phyloP scores from a whole-genome alignment of 2,797 vertebrate genomes.

The Lacerta viridis region DNA sequence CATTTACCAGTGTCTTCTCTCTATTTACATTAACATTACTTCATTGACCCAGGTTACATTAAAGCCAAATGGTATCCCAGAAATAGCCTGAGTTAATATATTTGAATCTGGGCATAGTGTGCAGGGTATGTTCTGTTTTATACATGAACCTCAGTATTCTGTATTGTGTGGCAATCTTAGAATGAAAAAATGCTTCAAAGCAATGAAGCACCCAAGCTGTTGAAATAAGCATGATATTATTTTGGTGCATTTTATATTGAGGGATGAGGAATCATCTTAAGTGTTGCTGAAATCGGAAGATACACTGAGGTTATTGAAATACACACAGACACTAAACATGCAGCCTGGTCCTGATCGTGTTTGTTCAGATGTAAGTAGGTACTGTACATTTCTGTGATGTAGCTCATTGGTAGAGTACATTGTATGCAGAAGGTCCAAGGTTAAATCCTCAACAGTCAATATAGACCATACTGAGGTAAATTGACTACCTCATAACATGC shows the following conservation, averaged over 20 bases:
- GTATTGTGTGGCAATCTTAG: not conserved
- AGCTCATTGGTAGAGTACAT: not conserved
- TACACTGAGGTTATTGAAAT: not conserved
- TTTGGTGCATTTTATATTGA: not conserved
- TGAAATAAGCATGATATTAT: not conserved
- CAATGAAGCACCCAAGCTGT: not conserved
- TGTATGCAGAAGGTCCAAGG: not conserved
- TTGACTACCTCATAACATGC: not conserved
- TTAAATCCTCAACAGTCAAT: not conserved
- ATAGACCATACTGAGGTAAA: not conserved
- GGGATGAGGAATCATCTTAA: not conserved
- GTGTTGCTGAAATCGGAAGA: not conserved
- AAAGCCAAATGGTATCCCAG: not conserved
- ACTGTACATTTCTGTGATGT: not conserved
- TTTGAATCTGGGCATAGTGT: not conserved
- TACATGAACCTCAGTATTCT: not conserved
- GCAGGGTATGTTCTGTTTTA: slow-evolving; percentile 2
- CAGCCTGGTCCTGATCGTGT: not conserved
- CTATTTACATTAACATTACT: not conserved
- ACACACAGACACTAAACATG: not conserved
- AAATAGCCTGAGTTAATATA: not conserved
- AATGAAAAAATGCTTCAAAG: not conserved
- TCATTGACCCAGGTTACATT: not conserved
- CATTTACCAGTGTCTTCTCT: not conserved
- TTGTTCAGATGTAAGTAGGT: not conserved